phyloP scores from a whole-genome alignment of 1,140 invertebrate genomes.

The Cherax quadricarinatus region DNA sequence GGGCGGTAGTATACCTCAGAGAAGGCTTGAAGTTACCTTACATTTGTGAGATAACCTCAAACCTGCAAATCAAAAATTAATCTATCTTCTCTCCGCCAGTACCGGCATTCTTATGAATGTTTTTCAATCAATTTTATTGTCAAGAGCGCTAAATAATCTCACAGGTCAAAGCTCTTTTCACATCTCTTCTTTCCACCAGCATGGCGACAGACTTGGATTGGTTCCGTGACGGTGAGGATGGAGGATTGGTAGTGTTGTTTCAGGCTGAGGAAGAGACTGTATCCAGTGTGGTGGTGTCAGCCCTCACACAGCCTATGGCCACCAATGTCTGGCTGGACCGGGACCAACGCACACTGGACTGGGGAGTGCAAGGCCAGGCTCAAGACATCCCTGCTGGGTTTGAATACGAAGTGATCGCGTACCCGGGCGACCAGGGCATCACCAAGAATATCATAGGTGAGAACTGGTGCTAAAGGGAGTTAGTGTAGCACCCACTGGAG shows the following conservation, averaged over 20 bases:
- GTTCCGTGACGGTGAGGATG: slow-evolving; percentile 48
- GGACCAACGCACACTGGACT: slow-evolving; percentile 12
- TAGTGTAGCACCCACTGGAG: background rate
- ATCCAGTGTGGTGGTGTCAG: slow-evolving; percentile 20
- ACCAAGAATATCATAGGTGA: slow-evolving; percentile 51
- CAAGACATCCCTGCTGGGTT: slow-evolving; percentile 20
- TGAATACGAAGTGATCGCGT: slow-evolving; percentile 10
- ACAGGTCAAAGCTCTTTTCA: too few species aligned
- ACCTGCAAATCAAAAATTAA: too few species aligned
- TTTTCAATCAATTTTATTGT: too few species aligned
- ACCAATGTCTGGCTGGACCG: slow-evolving; percentile 29
- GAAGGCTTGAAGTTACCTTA: too few species aligned
- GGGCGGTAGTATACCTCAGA: too few species aligned
- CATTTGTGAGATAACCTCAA: too few species aligned
- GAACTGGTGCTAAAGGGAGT: background rate
- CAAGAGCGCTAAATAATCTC: too few species aligned
- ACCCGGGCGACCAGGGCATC: background rate
- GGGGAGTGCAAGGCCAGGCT: slow-evolving; percentile 36
- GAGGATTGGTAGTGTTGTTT: slow-evolving; percentile 27
- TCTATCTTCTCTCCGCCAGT: too few species aligned
- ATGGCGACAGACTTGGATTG: slow-evolving; percentile 1
- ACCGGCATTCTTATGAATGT: too few species aligned
- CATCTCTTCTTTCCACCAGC: background rate
- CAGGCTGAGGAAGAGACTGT: background rate
- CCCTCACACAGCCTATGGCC: slow-evolving; percentile 41